phyloP scores from a whole-genome alignment of 2,888 invertebrate species.

The Steinernema hermaphroditum region DNA sequence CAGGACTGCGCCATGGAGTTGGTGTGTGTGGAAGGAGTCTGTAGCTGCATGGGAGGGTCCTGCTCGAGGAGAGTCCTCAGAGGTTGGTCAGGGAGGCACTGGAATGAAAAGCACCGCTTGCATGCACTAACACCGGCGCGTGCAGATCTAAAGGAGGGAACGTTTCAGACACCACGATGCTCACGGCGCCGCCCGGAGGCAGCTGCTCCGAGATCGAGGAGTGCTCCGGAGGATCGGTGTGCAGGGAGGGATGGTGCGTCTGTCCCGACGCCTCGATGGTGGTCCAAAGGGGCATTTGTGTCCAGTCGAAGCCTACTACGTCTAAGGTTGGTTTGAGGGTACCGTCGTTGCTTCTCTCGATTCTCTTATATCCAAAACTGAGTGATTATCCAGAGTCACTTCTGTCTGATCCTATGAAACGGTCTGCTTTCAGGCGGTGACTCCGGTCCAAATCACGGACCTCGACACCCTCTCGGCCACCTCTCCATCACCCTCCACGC shows the following conservation, averaged over 20 bases:
- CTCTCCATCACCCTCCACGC: neutral
- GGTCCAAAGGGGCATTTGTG: constrained; percentile 59
- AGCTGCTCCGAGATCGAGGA: constrained; percentile 58
- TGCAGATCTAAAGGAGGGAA: neutral
- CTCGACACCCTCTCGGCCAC: neutral
- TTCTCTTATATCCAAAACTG: too few species aligned
- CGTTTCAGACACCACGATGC: neutral
- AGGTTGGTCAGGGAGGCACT: constrained; percentile 1
- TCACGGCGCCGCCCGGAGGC: constrained; percentile 62
- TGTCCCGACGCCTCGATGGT: constrained; percentile 64
- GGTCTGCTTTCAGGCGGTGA: neutral
- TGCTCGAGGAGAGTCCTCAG: neutral
- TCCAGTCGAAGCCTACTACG: constrained; percentile 49
- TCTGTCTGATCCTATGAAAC: too few species aligned
- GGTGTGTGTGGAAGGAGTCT: constrained; percentile 50
- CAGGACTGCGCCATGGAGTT: constrained; percentile 44
- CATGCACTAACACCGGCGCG: neutral
- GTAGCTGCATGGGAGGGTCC: constrained; percentile 46
- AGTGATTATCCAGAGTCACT: too few species aligned
- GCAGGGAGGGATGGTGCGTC: constrained; percentile 62
- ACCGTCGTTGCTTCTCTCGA: too few species aligned
- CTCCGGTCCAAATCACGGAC: neutral
- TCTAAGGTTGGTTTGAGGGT: too few species aligned
- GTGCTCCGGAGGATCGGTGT: constrained; percentile 60
- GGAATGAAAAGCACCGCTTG: neutral